Evolutionary conservation across 2,797 vertebrate species (phyloP), one percentile per base, ranked within the genome.

Genomic region (Lophotriccus pileatus): DNA sequence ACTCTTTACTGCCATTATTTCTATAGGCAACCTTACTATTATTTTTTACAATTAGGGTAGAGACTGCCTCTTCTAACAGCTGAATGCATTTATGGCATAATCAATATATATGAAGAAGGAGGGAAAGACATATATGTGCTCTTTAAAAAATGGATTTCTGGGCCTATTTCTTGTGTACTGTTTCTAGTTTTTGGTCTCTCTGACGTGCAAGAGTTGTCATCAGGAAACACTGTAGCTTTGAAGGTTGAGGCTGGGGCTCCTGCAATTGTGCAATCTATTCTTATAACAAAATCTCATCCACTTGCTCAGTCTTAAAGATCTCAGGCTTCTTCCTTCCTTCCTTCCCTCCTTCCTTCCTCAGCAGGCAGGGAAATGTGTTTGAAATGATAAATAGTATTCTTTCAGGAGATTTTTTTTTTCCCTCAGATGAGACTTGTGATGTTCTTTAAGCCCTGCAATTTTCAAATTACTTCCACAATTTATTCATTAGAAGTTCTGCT

Each of bases 401-500:
- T 87, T 55, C 36, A 66, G 49, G n/a, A 53, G 16, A 10, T 55
- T 73, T 55, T 67, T 39, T 77, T 63, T 68, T 47, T 14, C 20
- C 24, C 28, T 77, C 34, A 69, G 8, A 74, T 90, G 74, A 60
- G n/a, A 37, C 37, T 56, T 52, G 23, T 49, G 34, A 53, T 68
- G 36, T 76, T 79, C 16, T 90, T 84, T 84, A 84, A 74, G 39
- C 24, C 43, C 72, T 89, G 36, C 36, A 64, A 66, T 94, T 95
- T 94, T 87, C 68, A 70, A 52, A 67, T 82, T 85, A 34, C 53
- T 82, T 22, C 55, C 4, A 7, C 69, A 52, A 64, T 89, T 86
- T 94, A 55, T 92, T 94, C 52, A 50, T 92, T 94, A 84, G 49
- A 80, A 93, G 44, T 79, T 83, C 46, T 56, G 19, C 70, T 88